Evolutionary conservation across 2,888 invertebrate species (phyloP).

Genomic region (Parasteatoda lunata): DNA sequence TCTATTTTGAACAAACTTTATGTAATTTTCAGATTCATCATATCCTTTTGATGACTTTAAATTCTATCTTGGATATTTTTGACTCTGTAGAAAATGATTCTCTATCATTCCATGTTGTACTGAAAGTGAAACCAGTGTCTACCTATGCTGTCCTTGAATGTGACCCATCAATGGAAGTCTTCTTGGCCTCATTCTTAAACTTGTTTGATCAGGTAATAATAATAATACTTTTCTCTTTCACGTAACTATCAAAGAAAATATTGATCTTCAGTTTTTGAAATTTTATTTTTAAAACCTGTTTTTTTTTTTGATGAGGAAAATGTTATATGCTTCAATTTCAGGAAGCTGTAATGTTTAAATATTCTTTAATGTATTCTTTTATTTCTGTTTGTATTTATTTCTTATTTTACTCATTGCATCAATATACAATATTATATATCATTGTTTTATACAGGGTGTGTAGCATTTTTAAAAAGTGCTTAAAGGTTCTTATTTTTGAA

Average conservation of each 20-base stretch:
- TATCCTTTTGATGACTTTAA: slow-evolving; percentile 38
- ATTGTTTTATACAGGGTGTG: no score
- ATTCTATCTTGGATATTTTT: slow-evolving; percentile 36
- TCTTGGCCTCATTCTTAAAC: slow-evolving; percentile 36
- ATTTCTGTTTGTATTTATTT: no score
- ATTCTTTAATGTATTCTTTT: no score
- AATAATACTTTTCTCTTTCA: not conserved
- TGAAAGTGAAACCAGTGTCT: slow-evolving; percentile 22
- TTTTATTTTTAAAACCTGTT: not conserved
- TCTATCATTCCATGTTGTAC: slow-evolving; percentile 30
- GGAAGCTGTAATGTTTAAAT: no score
- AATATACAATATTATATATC: no score
- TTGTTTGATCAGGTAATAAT: slow-evolving; percentile 41
- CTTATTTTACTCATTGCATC: no score
- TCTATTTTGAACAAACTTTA: no score
- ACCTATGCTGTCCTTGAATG: slow-evolving; percentile 29
- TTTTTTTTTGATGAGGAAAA: not conserved
- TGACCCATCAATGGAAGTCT: slow-evolving; percentile 42
- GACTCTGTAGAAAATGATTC: not conserved
- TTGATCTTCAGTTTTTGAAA: not conserved
- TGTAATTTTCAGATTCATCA: slow-evolving; percentile 20
- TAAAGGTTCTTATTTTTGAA: no score
- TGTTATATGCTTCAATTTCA: not conserved
- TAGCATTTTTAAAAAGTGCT: no score
- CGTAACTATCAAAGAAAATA: not conserved